Percentiles rank a stretch among this genome's conserved stretches.
phyloP scores from a whole-genome alignment of 2,888 invertebrate species.

The Hesperia comma region DNA sequence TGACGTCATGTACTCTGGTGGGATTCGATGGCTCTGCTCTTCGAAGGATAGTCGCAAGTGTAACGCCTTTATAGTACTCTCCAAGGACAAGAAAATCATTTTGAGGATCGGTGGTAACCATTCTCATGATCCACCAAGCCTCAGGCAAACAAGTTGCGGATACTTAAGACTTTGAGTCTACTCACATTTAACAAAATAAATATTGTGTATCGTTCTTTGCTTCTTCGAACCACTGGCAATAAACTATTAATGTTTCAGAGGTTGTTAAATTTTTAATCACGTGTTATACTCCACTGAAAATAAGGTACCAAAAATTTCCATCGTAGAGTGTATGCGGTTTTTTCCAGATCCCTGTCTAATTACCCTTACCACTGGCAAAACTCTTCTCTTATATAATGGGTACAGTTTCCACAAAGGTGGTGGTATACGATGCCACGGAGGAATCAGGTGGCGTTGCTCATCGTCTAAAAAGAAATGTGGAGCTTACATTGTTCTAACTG shows the following conservation, averaged over 20 bases:
- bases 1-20: conserved; percentile 41
- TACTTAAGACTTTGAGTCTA: conserved; percentile 6
- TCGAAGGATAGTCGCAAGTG: conserved; percentile 45
- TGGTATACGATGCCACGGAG: conserved; percentile 31
- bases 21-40: conserved; percentile 50
- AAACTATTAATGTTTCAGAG: neutral
- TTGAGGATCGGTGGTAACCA: conserved; percentile 42
- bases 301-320: neutral
- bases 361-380: conserved; percentile 39
- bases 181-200: neutral
- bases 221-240: neutral
- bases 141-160: conserved; percentile 13
- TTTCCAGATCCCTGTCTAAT: conserved; percentile 26
- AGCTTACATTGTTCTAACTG: conserved; percentile 44
- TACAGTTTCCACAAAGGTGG: conserved; percentile 50
- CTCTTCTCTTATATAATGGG: conserved; percentile 49
- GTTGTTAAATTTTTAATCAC: neutral
- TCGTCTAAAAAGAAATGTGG: conserved; percentile 44
- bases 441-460: conserved; percentile 43
- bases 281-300: neutral
- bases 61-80: conserved; percentile 43
- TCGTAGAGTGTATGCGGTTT: neutral
- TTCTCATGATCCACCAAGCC: conserved; percentile 43
- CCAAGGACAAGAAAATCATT: conserved; percentile 41
- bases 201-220: neutral